Evolutionary conservation across 2,797 vertebrate species (phyloP), one percentile per base, ranked within the genome.

Genomic region (Paramormyrops hopkinsi): DNA sequence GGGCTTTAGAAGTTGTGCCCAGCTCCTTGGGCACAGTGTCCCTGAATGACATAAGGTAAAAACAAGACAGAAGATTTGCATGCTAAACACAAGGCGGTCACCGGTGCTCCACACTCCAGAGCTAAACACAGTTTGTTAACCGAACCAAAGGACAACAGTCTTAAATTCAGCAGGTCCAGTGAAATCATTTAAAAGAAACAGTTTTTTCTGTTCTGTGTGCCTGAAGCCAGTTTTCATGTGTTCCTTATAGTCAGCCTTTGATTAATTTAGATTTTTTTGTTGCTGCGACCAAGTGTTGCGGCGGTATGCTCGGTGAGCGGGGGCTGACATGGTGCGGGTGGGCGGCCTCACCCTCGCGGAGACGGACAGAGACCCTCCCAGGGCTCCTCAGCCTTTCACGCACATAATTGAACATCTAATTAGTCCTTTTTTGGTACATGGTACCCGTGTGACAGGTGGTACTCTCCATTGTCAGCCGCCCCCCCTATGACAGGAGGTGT

Each of bases 41-140:
- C 88, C 84, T 9, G 92, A 92, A 92, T 9, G 19, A 90, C 90
- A 19, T n/a, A n/a, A 44, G 37, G 44, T 29, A 25, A 33, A 53
- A 37, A 84, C 44, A 44, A 9, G 73, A 19, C 33, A 19, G n/a
- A 25, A 6, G 48, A 22, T 46, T 33, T 76, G 2, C 14, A 33
- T 29, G 29, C 8, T n/a, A 22, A 59, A 59, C 19, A 8, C n/a
- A 59, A 76, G 33, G 29, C 14, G 29, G 12, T 69, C 65, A 2
- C 11, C 69, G 17, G 29, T 14, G 33, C 33, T 37, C 69, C 14
- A 4, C 33, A 41, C 33, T 41, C 14, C 69, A 73, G 29, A 73
- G 14, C 65, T 37, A 73, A 73, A 12, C 33, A 2, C 4, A 76
- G 29, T 14, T 14, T 41, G 69, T 69, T 69, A 69, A 69, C 25